Percentiles rank a stretch among this genome's conserved stretches.
phyloP scores from a whole-genome alignment of 2,888 invertebrate species.

The Epinotia nisella region DNA sequence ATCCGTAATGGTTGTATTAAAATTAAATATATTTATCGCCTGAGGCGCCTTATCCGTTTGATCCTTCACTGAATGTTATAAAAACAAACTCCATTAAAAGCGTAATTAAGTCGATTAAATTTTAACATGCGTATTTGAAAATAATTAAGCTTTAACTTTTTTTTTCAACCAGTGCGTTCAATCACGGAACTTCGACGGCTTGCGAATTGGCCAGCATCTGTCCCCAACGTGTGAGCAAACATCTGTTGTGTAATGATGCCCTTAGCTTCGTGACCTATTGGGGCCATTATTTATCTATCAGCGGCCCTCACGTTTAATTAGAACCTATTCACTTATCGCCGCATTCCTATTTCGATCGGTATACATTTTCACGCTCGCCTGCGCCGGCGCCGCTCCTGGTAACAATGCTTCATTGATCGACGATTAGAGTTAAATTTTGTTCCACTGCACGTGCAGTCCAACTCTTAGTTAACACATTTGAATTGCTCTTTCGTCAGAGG shows the following conservation, averaged over 20 bases:
- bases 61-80: conserved; percentile 22
- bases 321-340: conserved; percentile 77
- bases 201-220: conserved; percentile 63
- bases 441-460: conserved; percentile 48
- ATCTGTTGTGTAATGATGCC: conserved; percentile 52
- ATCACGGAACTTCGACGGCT: conserved; percentile 36
- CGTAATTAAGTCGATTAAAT: neutral
- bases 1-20: conserved; percentile 43
- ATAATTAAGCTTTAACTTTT: neutral
- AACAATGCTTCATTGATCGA: conserved; percentile 65
- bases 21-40: conserved; percentile 44
- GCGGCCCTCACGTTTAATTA: conserved; percentile 75
- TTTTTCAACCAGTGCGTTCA: conserved; percentile 57
- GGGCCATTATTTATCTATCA: conserved; percentile 66
- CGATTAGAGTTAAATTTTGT: conserved; percentile 63
- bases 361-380: conserved; percentile 69
- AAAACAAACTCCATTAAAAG: conserved; percentile 21
- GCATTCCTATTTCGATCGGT: conserved; percentile 72
- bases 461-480: conserved; percentile 38
- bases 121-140: neutral
- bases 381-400: conserved; percentile 58
- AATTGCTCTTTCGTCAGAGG: conserved; percentile 23
- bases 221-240: conserved; percentile 57
- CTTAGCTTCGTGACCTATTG: conserved; percentile 68
- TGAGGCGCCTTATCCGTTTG: conserved; percentile 33